Evolutionary conservation across 2,888 invertebrate genomes (phyloP).

Genomic region (Cenopis cana): DNA sequence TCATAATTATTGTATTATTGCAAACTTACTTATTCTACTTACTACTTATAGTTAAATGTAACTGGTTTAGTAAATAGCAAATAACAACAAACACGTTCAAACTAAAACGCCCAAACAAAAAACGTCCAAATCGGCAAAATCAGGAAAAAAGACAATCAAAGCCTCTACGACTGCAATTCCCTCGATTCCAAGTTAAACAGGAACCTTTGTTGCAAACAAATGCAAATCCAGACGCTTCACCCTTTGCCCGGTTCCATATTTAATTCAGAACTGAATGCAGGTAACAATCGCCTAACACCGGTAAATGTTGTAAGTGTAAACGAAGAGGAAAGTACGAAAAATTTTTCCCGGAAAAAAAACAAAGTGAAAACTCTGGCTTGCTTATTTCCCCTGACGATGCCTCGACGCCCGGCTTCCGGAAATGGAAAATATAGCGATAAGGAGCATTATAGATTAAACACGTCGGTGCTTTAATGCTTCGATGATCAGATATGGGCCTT

Average conservation of each 20-base stretch:
- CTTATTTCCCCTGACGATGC: conserved; percentile 84
- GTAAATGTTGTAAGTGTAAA: conserved; percentile 83
- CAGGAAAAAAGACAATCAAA: conserved; percentile 44
- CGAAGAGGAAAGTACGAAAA: conserved; percentile 80
- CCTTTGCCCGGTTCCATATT: conserved; percentile 78
- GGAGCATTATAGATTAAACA: conserved; percentile 84
- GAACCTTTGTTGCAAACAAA: conserved; percentile 76
- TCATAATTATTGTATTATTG: too few relatives aligned
- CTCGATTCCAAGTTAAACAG: conserved; percentile 58
- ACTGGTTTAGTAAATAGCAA: neutral
- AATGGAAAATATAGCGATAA: conserved; percentile 86
- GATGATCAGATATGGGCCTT: conserved; percentile 72
- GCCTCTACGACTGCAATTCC: conserved; percentile 50
- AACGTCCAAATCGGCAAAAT: conserved; percentile 22
- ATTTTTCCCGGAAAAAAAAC: conserved; percentile 73
- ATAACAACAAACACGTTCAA: conserved; percentile 11
- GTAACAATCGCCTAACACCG: conserved; percentile 78
- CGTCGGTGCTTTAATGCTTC: conserved; percentile 73
- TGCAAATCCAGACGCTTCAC: conserved; percentile 82
- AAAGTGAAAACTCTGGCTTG: conserved; percentile 82
- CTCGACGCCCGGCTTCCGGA: conserved; percentile 76
- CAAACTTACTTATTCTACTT: too few relatives aligned
- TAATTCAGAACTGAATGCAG: conserved; percentile 79
- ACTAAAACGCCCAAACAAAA: conserved; percentile 23
- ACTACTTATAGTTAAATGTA: too few relatives aligned